Evolutionary conservation across 2,888 invertebrate genomes (phyloP).

Genomic region (Charanyca ferruginea): DNA sequence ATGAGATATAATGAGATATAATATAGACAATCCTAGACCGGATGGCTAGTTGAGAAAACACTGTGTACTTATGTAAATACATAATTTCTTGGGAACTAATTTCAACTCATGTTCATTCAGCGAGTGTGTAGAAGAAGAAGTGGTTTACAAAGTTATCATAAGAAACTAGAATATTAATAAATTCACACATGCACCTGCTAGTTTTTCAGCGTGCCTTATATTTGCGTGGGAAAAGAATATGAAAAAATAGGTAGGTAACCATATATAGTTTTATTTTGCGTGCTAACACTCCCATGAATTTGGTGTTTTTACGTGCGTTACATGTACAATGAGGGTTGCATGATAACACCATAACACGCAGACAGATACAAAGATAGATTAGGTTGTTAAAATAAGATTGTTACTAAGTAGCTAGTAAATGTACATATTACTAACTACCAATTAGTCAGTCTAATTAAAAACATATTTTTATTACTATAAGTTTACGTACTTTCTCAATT

Average conservation of each 20-base stretch:
- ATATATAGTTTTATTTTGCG: constrained; percentile 51
- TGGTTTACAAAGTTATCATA: constrained; percentile 34
- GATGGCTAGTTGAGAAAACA: background rate
- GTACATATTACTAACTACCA: constrained; percentile 2
- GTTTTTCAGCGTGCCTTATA: constrained; percentile 49
- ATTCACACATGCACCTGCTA: constrained; percentile 54
- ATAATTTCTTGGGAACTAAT: constrained; percentile 22
- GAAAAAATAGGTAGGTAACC: constrained; percentile 35
- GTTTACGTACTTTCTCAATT: constrained; percentile 37
- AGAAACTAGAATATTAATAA: constrained; percentile 54
- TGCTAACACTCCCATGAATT: constrained; percentile 57
- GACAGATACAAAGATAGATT: constrained; percentile 5
- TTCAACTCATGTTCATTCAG: constrained; percentile 12
- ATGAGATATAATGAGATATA: too few species aligned
- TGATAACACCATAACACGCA: constrained; percentile 34
- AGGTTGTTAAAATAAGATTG: constrained; percentile 1
- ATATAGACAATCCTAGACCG: background rate
- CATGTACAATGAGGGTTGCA: constrained; percentile 41
- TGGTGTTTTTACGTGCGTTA: constrained; percentile 49
- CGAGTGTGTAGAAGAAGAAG: constrained; percentile 22
- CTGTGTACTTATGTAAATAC: background rate
- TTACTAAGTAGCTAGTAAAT: background rate
- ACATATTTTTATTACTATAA: background rate
- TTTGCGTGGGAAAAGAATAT: constrained; percentile 66
- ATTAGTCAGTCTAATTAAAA: constrained; percentile 14